A percentile compares a stretch with the other conserved stretches of the same genome.
These are phyloP conservation scores for Caranx ignobilis DNA, from an alignment of 2,113 vertebrate species.

Conservation along the genomic window DNA sequence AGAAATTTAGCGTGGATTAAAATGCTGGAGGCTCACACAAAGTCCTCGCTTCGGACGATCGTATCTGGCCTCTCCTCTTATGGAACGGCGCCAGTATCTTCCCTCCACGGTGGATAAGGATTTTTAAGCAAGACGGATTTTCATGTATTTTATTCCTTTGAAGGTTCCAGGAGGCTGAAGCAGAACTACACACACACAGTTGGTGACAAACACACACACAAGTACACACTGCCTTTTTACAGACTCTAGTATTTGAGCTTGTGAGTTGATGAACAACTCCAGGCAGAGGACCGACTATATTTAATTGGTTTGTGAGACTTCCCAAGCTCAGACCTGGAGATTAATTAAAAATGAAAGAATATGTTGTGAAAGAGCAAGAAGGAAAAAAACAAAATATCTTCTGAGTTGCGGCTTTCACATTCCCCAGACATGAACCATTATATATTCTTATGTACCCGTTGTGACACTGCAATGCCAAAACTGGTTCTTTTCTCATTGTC, in stretches of 20 bases:
- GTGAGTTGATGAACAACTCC: slow-evolving; percentile 51
- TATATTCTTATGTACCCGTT: slow-evolving; percentile 28
- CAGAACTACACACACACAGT: not conserved
- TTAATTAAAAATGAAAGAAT: slow-evolving; percentile 70
- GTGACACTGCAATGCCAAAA: slow-evolving; percentile 8
- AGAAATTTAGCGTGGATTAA: slow-evolving; percentile 64
- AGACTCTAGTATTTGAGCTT: slow-evolving; percentile 13
- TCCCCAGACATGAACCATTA: slow-evolving; percentile 28
- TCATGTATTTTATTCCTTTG: slow-evolving; percentile 64
- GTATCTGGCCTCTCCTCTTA: slow-evolving; percentile 40
- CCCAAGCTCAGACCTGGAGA: slow-evolving; percentile 56
- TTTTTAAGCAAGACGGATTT: slow-evolving; percentile 60
- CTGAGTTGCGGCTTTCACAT: slow-evolving; percentile 30
- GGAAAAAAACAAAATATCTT: slow-evolving; percentile 33
- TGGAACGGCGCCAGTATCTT: slow-evolving; percentile 32
- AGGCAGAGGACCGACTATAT: slow-evolving; percentile 49
- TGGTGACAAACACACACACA: not conserved
- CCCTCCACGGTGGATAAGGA: slow-evolving; percentile 33
- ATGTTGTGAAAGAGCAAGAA: slow-evolving; percentile 40
- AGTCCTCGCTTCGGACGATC: slow-evolving; percentile 40
- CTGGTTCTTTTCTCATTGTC: slow-evolving; percentile 11
- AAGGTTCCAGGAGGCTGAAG: slow-evolving; percentile 47
- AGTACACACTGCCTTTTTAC: slow-evolving; percentile 1
- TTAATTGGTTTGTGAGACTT: slow-evolving; percentile 58
- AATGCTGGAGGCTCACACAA: slow-evolving; percentile 31